These are phyloP conservation scores for Ostrea denselamellosa DNA, from an alignment of 1,140 invertebrate genomes.

Conservation along the genomic window DNA sequence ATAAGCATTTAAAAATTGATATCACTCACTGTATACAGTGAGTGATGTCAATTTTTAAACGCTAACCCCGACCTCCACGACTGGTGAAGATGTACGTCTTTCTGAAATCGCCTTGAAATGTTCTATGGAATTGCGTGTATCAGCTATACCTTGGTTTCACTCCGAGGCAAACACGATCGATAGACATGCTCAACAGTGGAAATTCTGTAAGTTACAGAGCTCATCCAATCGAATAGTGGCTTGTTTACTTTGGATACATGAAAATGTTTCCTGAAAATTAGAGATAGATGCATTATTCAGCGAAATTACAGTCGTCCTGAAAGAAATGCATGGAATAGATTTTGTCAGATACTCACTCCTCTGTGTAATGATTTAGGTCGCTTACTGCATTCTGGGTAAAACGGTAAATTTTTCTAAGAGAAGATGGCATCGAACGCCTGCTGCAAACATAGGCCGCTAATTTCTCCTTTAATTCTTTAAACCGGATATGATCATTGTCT, in stretches of 20 bases:
- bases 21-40: no score
- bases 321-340: neutral
- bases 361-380: neutral
- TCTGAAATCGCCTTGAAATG: neutral
- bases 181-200: neutral
- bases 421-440: neutral
- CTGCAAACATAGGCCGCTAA: neutral
- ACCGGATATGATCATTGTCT: neutral
- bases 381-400: neutral
- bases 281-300: neutral
- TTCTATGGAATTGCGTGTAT: no score
- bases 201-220: neutral
- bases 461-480: neutral
- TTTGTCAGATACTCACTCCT: neutral
- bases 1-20: no score
- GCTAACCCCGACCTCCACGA: neutral
- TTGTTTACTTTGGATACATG: neutral
- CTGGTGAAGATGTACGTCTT: neutral
- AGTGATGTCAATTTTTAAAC: no score
- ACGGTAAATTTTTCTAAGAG: neutral
- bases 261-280: neutral
- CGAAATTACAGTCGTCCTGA: neutral
- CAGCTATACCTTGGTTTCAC: neutral
- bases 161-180: neutral
- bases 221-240: slow-evolving; percentile 18